Evolutionary conservation across 2,888 invertebrate species (phyloP).

Genomic region (Pristionchus japonicus): DNA sequence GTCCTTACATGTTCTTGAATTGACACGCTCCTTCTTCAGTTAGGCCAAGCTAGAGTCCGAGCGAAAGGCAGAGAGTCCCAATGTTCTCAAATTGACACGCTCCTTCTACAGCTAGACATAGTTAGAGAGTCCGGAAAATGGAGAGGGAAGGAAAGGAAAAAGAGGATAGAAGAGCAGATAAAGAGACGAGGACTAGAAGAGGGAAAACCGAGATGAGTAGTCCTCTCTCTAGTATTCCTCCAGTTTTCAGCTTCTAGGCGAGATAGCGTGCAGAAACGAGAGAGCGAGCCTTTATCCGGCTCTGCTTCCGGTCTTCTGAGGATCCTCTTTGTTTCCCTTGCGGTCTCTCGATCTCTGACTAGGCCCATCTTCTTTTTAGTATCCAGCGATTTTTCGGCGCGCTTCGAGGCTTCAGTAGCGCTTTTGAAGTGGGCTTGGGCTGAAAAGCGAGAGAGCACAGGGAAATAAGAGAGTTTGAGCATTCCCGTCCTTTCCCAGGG

Average conservation of each 20-base stretch:
- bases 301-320: not conserved
- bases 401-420: not conserved
- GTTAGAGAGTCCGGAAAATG: no score
- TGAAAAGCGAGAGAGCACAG: no score
- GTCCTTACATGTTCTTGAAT: not conserved
- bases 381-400: not conserved
- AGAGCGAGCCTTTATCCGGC: constrained; percentile 13
- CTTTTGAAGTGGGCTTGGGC: not conserved
- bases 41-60: no score
- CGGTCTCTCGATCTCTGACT: not conserved
- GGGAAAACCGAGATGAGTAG: constrained; percentile 11
- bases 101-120: no score
- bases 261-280: no score
- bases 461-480: no score
- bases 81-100: not conserved
- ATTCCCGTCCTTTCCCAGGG: not conserved
- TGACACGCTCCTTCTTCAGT: not conserved
- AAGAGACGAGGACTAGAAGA: not conserved
- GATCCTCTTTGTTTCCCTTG: not conserved
- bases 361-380: not conserved
- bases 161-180: not conserved
- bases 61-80: no score
- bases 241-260: no score
- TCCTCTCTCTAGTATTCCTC: constrained; percentile 1
- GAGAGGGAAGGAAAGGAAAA: not conserved